phyloP scores from a whole-genome alignment of 2,113 vertebrate species.

The Octodon degus region DNA sequence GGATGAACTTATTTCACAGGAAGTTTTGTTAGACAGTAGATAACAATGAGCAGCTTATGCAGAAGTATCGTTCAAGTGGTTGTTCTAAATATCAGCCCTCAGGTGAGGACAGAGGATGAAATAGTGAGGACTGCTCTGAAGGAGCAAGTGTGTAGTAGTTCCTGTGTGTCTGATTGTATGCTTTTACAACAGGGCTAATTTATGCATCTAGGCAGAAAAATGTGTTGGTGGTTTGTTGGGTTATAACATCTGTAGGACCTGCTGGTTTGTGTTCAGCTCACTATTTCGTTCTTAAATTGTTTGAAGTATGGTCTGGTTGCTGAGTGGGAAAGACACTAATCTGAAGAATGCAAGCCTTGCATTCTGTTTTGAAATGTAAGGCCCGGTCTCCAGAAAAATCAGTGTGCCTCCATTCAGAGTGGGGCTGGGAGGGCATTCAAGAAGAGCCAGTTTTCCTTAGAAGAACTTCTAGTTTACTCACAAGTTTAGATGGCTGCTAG shows the following conservation, averaged over 20 bases:
- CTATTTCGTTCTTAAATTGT: background rate
- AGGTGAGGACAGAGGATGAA: background rate
- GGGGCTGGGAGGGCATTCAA: background rate
- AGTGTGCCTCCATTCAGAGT: background rate
- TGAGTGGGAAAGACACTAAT: background rate
- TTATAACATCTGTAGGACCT: background rate
- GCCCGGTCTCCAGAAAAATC: background rate
- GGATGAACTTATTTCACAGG: constrained; percentile 1
- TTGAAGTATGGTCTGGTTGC: background rate
- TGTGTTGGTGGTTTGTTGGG: accelerated
- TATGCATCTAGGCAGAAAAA: background rate
- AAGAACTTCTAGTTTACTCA: background rate
- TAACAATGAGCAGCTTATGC: background rate
- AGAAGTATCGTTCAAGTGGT: background rate
- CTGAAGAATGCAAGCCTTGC: background rate
- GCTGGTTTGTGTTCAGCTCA: background rate
- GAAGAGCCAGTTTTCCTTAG: background rate
- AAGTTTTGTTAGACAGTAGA: background rate
- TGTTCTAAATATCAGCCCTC: background rate
- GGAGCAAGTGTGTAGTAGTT: background rate
- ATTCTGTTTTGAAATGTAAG: background rate
- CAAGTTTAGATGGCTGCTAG: background rate
- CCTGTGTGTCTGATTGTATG: background rate
- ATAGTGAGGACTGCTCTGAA: background rate
- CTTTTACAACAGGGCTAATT: background rate